Percentiles rank a stretch among this genome's conserved stretches.
Evolutionary conservation across 2,797 vertebrate species (phyloP).

Genomic region (Channallabes apus): DNA sequence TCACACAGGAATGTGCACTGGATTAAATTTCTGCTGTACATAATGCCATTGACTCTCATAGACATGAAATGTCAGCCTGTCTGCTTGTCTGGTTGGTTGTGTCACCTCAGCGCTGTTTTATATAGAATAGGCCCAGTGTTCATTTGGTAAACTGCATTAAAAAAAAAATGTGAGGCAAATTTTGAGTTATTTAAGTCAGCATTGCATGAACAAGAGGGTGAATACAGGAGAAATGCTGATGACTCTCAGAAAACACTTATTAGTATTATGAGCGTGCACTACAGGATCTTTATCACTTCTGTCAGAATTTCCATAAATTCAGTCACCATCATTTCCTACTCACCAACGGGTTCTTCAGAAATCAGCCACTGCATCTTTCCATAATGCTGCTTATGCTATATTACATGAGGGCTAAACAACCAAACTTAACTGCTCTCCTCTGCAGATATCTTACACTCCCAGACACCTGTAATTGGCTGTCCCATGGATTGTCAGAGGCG

Average conservation of each 20-base stretch:
- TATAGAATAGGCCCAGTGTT: slow-evolving; percentile 42
- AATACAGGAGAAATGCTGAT: slow-evolving; percentile 68
- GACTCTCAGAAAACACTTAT: slow-evolving; percentile 67
- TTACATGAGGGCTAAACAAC: neutral
- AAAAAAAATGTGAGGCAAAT: slow-evolving; percentile 46
- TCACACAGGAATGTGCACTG: slow-evolving; percentile 66
- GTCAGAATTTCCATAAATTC: neutral
- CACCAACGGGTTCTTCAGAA: neutral
- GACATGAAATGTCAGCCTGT: slow-evolving; percentile 42
- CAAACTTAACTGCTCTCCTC: neutral
- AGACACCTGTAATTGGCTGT: neutral
- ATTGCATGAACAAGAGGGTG: slow-evolving; percentile 32
- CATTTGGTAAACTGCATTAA: slow-evolving; percentile 45
- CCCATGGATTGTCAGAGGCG: neutral
- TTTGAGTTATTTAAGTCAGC: slow-evolving; percentile 42
- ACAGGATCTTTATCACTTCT: neutral
- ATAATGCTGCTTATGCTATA: neutral
- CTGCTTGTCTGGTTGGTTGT: slow-evolving; percentile 40
- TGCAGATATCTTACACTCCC: neutral
- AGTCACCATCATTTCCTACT: neutral
- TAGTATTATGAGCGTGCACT: slow-evolving; percentile 14
- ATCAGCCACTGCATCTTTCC: neutral
- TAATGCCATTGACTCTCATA: slow-evolving; percentile 58
- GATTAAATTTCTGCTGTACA: slow-evolving; percentile 64
- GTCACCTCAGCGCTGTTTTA: neutral